These are phyloP conservation scores for Girardinichthys multiradiatus DNA, from an alignment of 2,113 vertebrate genomes.

Conservation along the genomic window DNA sequence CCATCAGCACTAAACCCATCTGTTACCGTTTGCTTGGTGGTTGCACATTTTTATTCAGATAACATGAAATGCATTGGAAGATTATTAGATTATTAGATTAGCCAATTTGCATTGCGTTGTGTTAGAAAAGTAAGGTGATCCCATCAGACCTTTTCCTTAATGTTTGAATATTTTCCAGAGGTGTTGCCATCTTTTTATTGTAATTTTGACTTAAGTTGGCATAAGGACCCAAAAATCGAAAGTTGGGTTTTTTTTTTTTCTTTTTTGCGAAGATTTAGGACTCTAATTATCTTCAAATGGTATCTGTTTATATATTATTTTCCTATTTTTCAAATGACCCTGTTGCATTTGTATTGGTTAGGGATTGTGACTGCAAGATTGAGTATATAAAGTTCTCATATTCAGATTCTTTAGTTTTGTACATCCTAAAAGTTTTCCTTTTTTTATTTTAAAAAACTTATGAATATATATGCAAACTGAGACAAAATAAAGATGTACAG, in stretches of 20 bases:
- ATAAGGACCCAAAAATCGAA: constrained; percentile 40
- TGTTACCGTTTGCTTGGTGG: constrained; percentile 30
- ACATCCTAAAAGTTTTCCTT: constrained; percentile 74
- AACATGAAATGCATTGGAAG: constrained; percentile 54
- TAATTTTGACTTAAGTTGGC: not conserved
- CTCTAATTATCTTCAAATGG: too few species aligned
- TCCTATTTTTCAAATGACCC: constrained; percentile 48
- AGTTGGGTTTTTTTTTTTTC: constrained; percentile 35
- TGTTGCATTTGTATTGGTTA: constrained; percentile 74
- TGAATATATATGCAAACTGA: constrained; percentile 82
- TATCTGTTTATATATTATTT: not conserved
- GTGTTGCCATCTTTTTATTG: constrained; percentile 34
- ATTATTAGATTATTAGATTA: constrained; percentile 27
- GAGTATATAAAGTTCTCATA: constrained; percentile 74
- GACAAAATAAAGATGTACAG: constrained; percentile 79
- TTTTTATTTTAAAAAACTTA: constrained; percentile 72
- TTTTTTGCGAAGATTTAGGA: not conserved
- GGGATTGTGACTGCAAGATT: constrained; percentile 67
- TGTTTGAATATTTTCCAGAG: constrained; percentile 60
- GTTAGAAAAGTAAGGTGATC: constrained; percentile 12
- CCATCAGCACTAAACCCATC: constrained; percentile 13
- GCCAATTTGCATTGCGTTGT: constrained; percentile 26
- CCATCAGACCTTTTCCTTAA: constrained; percentile 29
- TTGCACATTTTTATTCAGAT: constrained; percentile 40
- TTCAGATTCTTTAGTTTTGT: constrained; percentile 85